A percentile compares a stretch with the other conserved stretches of the same genome.
phyloP scores from a whole-genome alignment of 2,113 vertebrate genomes.

The Coturnix japonica region DNA sequence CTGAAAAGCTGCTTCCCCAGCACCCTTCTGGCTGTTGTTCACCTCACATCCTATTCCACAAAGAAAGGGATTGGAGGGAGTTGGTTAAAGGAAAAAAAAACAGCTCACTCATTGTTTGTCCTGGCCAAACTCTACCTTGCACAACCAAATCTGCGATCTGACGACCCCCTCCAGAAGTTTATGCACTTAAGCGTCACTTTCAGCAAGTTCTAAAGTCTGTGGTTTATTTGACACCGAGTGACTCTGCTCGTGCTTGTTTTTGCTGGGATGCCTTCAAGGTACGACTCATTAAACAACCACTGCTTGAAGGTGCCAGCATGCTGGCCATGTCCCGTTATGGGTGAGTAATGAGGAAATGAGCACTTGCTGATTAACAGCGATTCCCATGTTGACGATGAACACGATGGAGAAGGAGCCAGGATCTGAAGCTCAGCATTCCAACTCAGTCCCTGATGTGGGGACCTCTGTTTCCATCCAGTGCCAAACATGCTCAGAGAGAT shows the following conservation, averaged over 20 bases:
- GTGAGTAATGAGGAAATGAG: not conserved
- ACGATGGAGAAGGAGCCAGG: accelerated
- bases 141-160: not conserved
- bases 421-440: accelerated
- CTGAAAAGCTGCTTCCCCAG: not conserved
- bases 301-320: not conserved
- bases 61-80: not conserved
- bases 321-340: not conserved
- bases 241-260: constrained; percentile 1
- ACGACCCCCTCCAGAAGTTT: not conserved
- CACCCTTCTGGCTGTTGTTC: not conserved
- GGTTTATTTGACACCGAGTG: not conserved
- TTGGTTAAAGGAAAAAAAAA: not conserved
- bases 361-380: not conserved
- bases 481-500: not conserved
- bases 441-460: not conserved
- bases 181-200: not conserved
- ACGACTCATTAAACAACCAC: not conserved
- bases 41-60: not conserved
- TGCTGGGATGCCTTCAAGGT: not conserved
- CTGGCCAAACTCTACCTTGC: not conserved
- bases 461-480: not conserved
- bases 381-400: not conserved
- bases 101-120: not conserved
- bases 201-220: not conserved